Evolutionary conservation across 2,888 invertebrate species (phyloP), one percentile per base, ranked within the genome.

Genomic region (Tineola bisselliella): DNA sequence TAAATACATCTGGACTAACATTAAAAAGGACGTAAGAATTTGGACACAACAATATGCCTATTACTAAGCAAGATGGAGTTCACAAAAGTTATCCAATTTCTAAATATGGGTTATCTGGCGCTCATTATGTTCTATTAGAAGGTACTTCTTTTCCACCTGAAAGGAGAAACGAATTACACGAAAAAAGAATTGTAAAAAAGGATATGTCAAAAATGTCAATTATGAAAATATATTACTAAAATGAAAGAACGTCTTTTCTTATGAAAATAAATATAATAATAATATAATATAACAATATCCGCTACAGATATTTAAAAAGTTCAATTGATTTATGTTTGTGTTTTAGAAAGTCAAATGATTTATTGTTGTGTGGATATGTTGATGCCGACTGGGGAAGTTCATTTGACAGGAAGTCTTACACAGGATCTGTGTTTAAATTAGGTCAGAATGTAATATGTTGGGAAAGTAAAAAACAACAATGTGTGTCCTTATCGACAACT

Each of bases 81-180:
- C 65, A 67, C n/a, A 67, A 63, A 6, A 64, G 64, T 8, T 66
- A 68, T 13, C 64, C 0, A 17, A 18, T 54, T 4, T 54, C 54
- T 18, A 70, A 67, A 61, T 69, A 70, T 19, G 68, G 69, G 0
- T 5, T 71, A 0, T 63, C 66, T 6, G 69, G 68, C 0, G 68
- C 69, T 0, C 70, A 69, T 12, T 70, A 69, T 6, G 61, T 70
- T 0, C 19, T 70, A 0, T n/a, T 69, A 0, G 68, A 68, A 18
- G 70, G 67, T 0, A 61, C 61, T 0, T 63, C 63, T 0, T 70
- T 69, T 15, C 68, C 69, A 2, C 69, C 67, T 0, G 70, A 70
- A 6, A 61, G 66, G 2, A 33, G 11, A 60, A 59, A 44, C 64
- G 19, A 64, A 64, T n/a, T n/a, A n/a, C n/a, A n/a, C n/a, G n/a